Base-by-base conservation (phyloP, 2,113 vertebrate genomes). In the Oreocharis arfaki region DNA sequence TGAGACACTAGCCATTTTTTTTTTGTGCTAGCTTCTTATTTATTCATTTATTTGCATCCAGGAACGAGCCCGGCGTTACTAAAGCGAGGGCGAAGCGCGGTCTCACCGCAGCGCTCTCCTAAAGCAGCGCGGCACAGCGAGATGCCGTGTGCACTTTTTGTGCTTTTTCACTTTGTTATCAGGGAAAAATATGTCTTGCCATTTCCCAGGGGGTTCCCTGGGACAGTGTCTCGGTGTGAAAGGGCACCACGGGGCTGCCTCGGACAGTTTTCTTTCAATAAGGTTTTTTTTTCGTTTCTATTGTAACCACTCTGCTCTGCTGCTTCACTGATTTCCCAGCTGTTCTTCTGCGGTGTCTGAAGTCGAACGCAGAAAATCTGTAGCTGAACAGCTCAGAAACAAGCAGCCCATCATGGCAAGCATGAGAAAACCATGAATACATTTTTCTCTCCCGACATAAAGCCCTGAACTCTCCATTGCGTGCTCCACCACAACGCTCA, bases 261-360 rank as follows among this genome's bases (percentile, higher is more conserved):
- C 7, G 88, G 96, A 96, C 95, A 94, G 94, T 96, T 96, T 97
- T 96, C 95, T 97, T 97, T 95, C 95, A 97, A 75, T 88, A 82
- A 96, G 87, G 3, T 10, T 44, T 47, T 20, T 11, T 41, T 41
- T 41, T 11, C 92, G 63, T 92, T 80, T 20, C 96, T 96, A 96
- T 97, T 97, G 97, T 96, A 93, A 96, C 90, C 95, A 97, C 96
- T 95, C 93, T 88, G 96, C 95, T 98, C 96, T 77, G 95, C 94
- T 97, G 97, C 97, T 97, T 95, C 96, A 65, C 91, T 96, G 97
- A 94, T 96, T 97, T 95, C 95, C 95, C 97, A 97, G 97, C 97
- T 97, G 97, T 64, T 98, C 89, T 84, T 84, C 96, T 74, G 92
- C 13, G 0, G 80, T 70, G 77, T 82, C 93, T 96, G 87, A 97